Base-by-base conservation (phyloP, 2,113 vertebrate genomes). In the Euleptes europaea region DNA sequence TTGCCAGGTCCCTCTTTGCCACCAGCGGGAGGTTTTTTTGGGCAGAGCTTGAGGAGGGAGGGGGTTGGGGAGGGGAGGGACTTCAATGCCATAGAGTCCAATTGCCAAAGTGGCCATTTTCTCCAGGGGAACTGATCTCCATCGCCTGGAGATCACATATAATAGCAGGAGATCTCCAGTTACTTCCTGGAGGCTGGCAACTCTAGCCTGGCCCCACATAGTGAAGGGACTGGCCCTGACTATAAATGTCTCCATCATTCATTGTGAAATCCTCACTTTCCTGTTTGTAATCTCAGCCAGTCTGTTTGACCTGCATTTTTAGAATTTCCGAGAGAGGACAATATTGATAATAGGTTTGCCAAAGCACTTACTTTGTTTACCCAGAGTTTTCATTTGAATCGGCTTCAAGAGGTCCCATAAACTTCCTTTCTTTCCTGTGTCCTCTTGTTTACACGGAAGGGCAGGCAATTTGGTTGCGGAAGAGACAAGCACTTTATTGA, bases 301-400 rank as follows among this genome's bases (percentile, higher is more conserved):
- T 33, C 67, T 89, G 82, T 40, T 74, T 0, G 1, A 87, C 84
- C 78, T 90, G 80, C 74, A 84, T 82, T 87, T 94, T 91, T 82
- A 84, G 2, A 19, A 83, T 73, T 78, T 78, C 54, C 51, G 33
- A 72, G 71, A 21, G 21, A 42, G 42, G 78, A 13, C 19, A 78
- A 31, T 67, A 47, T 47, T 72, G 15, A 82, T 69, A 57, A 72
- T 31, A 83, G 75, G 67, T 71, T 89, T 90, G 86, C 86, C 76
- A 77, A 87, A 88, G 23, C 66, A 76, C 73, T 91, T 92, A 26
- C 54, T 38, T 74, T 65, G 83, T 88, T 92, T 90, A 85, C 86
- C 84, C 67, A 49, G 70, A 81, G 69, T 49, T 78, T 84, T 88
- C 84, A 89, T 69, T 42, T 90, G 86, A 89, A 8, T 69, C 84